These are phyloP conservation scores for Pharmacophagus antenor DNA, from an alignment of 2,888 invertebrate species.

Conservation along the genomic window DNA sequence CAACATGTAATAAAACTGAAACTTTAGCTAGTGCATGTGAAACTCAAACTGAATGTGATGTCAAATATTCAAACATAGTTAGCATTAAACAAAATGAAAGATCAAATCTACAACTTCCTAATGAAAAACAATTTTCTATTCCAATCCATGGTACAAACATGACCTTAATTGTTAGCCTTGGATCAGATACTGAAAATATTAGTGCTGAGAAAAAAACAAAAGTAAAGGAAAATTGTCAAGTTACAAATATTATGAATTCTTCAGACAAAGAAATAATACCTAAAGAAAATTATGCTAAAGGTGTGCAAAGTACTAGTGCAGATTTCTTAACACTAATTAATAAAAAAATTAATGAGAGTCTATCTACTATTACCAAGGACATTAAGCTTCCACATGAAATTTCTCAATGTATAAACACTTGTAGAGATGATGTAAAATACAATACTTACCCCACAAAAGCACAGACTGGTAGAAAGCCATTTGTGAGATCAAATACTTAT, in stretches of 20 bases:
- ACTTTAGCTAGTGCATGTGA: constrained; percentile 1
- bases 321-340: constrained; percentile 37
- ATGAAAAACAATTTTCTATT: constrained; percentile 52
- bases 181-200: constrained; percentile 28
- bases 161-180: constrained; percentile 56
- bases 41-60: constrained; percentile 9
- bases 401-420: constrained; percentile 32
- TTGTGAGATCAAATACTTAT: constrained; percentile 55
- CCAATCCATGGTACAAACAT: constrained; percentile 73
- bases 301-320: constrained; percentile 47
- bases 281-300: constrained; percentile 58
- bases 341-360: constrained; percentile 32
- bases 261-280: constrained; percentile 41
- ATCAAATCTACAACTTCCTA: constrained; percentile 27
- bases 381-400: constrained; percentile 24
- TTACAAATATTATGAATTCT: constrained; percentile 23
- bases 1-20: constrained; percentile 1
- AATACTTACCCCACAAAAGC: constrained; percentile 54
- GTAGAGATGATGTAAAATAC: constrained; percentile 34
- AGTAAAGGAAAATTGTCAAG: neutral
- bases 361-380: constrained; percentile 20
- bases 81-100: constrained; percentile 16
- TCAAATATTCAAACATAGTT: neutral
- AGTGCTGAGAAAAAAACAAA: neutral
- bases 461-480: constrained; percentile 43